Evolutionary conservation across 2,888 invertebrate species (phyloP).

Genomic region (Luperina testacea): DNA sequence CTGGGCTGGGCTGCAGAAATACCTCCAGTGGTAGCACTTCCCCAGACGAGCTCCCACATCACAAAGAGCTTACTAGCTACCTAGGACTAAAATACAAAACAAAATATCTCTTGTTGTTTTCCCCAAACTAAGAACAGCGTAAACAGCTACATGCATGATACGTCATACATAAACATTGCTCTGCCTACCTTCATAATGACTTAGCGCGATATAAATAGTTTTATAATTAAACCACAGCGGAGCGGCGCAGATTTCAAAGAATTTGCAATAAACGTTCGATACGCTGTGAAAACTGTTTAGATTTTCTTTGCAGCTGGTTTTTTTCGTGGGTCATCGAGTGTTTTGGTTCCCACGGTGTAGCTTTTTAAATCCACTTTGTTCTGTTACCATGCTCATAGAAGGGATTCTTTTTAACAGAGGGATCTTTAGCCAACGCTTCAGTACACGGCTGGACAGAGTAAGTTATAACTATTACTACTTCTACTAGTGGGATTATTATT

Average conservation of each 20-base stretch:
- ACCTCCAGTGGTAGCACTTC: not conserved
- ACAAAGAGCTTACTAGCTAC: no score
- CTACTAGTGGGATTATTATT: no score
- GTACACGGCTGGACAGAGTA: not conserved
- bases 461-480: no score
- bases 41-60: not conserved
- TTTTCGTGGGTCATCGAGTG: constrained; percentile 1
- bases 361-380: not conserved
- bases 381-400: no score
- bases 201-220: constrained; percentile 34
- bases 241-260: constrained; percentile 48
- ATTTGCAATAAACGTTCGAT: constrained; percentile 18
- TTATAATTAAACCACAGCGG: constrained; percentile 51
- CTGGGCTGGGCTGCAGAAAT: not conserved
- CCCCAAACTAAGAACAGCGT: constrained; percentile 10
- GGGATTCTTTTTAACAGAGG: not conserved
- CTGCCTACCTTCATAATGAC: constrained; percentile 29
- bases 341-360: constrained; percentile 19
- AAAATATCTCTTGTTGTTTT: constrained; percentile 29
- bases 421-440: not conserved
- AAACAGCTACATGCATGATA: constrained; percentile 10
- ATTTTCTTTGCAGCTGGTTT: constrained; percentile 9
- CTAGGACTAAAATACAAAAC: not conserved
- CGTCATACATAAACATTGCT: constrained; percentile 37
- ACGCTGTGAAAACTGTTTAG: constrained; percentile 11